Conservation (phyloP, 2,113 vertebrate genomes). For the Vidua macroura region DNA sequence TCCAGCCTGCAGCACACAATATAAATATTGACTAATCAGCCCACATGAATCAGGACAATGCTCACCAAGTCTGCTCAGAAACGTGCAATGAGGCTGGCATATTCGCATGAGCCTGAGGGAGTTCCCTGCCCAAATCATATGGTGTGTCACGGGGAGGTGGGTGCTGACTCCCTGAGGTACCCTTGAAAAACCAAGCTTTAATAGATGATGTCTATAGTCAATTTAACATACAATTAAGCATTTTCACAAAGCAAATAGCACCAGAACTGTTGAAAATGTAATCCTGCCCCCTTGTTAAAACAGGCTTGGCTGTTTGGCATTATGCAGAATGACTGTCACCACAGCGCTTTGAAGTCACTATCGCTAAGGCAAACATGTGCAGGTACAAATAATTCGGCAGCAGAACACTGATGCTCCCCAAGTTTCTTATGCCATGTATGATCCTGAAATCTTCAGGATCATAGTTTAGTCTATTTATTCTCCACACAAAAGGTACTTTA, state of each 20-base stretch:
- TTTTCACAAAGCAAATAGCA: conserved; percentile 50
- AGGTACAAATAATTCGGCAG: conserved; percentile 61
- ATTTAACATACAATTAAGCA: conserved; percentile 62
- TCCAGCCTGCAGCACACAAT: not conserved
- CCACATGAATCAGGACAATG: not conserved
- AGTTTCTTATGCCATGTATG: conserved; percentile 35
- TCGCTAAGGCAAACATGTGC: conserved; percentile 20
- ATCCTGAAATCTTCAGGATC: conserved; percentile 54
- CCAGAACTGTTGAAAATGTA: conserved; percentile 25
- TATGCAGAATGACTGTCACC: conserved; percentile 48
- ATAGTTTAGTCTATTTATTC: conserved; percentile 55
- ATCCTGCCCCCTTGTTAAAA: conserved; percentile 54
- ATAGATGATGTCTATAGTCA: conserved; percentile 40
- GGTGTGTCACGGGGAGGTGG: not conserved
- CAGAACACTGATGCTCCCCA: conserved; percentile 34
- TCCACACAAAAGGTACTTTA: conserved; percentile 49
- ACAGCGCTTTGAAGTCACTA: conserved; percentile 37
- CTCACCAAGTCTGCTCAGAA: not conserved
- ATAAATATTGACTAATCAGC: conserved; percentile 30
- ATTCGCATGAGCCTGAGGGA: not conserved
- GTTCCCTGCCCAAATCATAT: not conserved
- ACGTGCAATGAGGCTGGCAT: not conserved
- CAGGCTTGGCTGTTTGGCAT: conserved; percentile 2
- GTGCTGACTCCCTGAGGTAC: not conserved
- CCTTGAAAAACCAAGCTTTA: conserved; percentile 15